Base-by-base conservation (phyloP, 35 echinoderm and acorn worm genomes). In the Hemicentrotus pulcherrimus region DNA sequence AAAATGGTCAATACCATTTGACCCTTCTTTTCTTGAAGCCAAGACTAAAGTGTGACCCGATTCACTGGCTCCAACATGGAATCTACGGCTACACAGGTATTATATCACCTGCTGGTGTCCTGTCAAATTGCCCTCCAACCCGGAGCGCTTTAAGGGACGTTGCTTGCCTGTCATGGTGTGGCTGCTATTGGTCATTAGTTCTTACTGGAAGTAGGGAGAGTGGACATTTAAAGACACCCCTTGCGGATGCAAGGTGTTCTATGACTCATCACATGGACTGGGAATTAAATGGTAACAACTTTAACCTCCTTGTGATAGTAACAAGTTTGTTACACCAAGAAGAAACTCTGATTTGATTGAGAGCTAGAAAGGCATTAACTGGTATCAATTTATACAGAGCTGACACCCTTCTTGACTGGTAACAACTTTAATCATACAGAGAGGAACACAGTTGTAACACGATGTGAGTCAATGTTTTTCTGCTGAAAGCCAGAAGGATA, bases 91-190 rank as follows among this genome's bases (percentile, higher is more conserved):
- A 24, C 65, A 78, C 65, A 78, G 65, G 65, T 78, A 78, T 78
- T 78, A 78, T 78, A 78, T 78, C 65, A 78, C 65, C 65, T 78
- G 65, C 65, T 28, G 7, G 15, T 1, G 28, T n/a, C 19, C 65
- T 78, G 65, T 78, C 65, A 78, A 78, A 78, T 78, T 78, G 65
- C 65, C 65, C 65, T 78, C 65, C 65, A 78, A 78, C 65, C 65
- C 6, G 24, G 65, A 78, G 65, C 24, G 65, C 65, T 78, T 78
- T 78, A n/a, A 78, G 65, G 65, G 65, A 78, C 65, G 22, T 78
- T 78, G 28, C 65, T 78, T 78, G 28, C 65, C 65, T 78, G 65
- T 78, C 65, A 78, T 18, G 19, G 65, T n/a, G 18, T 28, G 3
- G 18, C 4, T 78, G 22, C 19, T 78, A n/a, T 78, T 78, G 65